Evolutionary conservation across 2,888 invertebrate genomes (phyloP), one percentile per base, ranked within the genome.

Genomic region (Brenthis hecate): DNA sequence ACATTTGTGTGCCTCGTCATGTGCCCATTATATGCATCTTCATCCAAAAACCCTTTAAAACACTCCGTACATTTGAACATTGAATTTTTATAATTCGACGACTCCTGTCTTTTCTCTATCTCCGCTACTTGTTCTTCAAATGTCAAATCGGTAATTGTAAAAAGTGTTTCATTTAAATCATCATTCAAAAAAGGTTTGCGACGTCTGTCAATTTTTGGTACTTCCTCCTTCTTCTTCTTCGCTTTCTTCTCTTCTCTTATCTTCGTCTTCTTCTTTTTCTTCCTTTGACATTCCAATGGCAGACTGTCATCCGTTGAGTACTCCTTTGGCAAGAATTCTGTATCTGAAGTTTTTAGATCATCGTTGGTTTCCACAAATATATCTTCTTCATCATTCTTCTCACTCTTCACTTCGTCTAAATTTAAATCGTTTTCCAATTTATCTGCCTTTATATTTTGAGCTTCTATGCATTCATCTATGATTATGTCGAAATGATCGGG

Each of bases 41-140:
- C 84, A 6, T 91, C 91, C 13, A 89, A 69, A 70, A 91, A 92
- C 0, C 91, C 91, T 73, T 91, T 91, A 13, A 77, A 92, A 65
- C 92, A 92, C 13, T 80, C 85, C 0, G 81, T 83, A 62, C 92
- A 92, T 61, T 90, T 91, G 65, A 80, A 92, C 0, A 85, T 77
- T 0, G 90, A 79, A 60, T 90, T 90, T 66, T 87, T 91, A 69
- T 87, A 92, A 55, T 91, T 89, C 0, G 88, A 73, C 28, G 84
- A 81, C 0, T 92, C 89, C 16, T 82, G 85, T 0, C 92, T 76
- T 62, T 91, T 91, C 51, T 83, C 72, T 5, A 92, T 91, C 23
- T 92, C 91, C 0, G 88, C 90, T 0, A 90, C 74, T 69, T 92
- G 92, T 23, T 91, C 91, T 0, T 89, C 89, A 1, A 81, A 74